Conservation (phyloP, 2,113 vertebrate genomes). For the Columbina picui region DNA sequence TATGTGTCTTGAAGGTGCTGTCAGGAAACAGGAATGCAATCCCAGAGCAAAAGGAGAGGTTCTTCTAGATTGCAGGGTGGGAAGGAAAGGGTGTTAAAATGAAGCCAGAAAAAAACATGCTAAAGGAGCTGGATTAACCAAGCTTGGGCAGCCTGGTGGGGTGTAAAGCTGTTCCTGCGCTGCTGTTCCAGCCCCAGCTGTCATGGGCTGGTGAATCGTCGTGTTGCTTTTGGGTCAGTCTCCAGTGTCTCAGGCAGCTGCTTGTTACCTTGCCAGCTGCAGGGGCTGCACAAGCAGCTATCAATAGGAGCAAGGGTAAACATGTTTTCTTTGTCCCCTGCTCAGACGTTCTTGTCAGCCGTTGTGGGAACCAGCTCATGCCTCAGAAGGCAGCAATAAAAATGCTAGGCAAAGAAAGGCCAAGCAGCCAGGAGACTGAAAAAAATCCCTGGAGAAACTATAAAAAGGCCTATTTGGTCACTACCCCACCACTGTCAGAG, state of each 20-base stretch:
- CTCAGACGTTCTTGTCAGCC: background rate
- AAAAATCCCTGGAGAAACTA: background rate
- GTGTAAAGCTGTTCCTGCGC: background rate
- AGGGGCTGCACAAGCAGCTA: background rate
- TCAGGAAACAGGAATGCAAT: background rate
- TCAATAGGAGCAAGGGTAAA: background rate
- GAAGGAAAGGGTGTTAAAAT: background rate
- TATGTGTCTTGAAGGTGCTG: background rate
- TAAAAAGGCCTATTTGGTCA: background rate
- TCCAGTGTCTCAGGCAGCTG: background rate
- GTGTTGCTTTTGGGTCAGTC: background rate
- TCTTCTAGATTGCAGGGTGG: background rate
- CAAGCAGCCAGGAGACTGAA: background rate
- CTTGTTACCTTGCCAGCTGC: background rate
- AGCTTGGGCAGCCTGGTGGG: background rate
- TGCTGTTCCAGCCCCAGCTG: background rate
- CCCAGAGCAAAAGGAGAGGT: background rate
- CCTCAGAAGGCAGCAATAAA: background rate
- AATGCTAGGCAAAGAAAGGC: background rate
- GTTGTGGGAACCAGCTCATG: background rate
- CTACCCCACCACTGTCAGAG: fast-evolving
- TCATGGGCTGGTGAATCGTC: fast-evolving
- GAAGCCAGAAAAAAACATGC: background rate
- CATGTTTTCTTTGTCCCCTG: background rate
- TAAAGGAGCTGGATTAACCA: background rate